Conservation (phyloP, 1,140 invertebrate species). For the Chironomus tepperi region DNA sequence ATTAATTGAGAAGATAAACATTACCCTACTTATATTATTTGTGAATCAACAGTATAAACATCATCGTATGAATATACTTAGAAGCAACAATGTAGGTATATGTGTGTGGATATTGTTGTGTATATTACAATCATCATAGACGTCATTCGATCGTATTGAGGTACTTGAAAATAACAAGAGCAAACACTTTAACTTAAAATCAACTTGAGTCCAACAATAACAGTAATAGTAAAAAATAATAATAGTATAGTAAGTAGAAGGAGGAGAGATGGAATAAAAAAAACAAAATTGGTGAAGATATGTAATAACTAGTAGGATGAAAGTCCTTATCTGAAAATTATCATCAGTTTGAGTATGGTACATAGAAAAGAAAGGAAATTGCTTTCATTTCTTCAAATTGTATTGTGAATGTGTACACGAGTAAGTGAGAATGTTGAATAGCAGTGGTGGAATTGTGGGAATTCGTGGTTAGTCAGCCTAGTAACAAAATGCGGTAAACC, state of each 20-base stretch:
- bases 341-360: neutral
- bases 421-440: neutral
- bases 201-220: neutral
- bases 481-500: no score
- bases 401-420: neutral
- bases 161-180: conserved; percentile 1
- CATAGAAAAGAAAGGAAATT: neutral
- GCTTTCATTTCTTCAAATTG: neutral
- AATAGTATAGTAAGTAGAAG: no score
- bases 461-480: no score
- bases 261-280: no score
- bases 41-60: conserved; percentile 4
- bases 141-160: neutral
- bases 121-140: neutral
- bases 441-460: no score
- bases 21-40: neutral
- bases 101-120: neutral
- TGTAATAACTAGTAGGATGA: neutral
- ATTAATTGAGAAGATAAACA: conserved; percentile 25
- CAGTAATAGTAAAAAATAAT: no score
- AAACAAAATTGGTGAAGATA: neutral
- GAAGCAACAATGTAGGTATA: neutral
- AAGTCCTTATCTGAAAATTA: conserved; percentile 8
- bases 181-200: conserved; percentile 15
- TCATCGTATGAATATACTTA: neutral